phyloP scores from a whole-genome alignment of 2,888 invertebrate genomes.

The Galerucella nymphaeae region DNA sequence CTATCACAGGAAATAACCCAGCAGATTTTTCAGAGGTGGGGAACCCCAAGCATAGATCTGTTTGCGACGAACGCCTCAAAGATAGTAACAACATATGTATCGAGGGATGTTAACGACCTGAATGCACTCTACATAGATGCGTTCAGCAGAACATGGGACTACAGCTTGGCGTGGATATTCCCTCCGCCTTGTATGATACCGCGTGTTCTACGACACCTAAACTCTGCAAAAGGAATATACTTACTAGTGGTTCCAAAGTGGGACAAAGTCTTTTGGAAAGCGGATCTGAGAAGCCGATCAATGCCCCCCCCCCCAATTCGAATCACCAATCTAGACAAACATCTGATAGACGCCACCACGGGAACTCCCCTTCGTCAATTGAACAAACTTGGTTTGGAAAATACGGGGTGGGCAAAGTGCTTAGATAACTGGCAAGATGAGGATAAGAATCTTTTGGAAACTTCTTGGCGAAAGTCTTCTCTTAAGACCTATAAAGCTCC shows the following conservation, averaged over 20 bases:
- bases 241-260: slow-evolving; percentile 50
- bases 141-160: slow-evolving; percentile 45
- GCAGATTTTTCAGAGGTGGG: slow-evolving; percentile 44
- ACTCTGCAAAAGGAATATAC: slow-evolving; percentile 46
- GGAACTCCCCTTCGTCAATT: slow-evolving; percentile 42
- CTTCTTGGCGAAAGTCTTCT: no score
- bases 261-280: slow-evolving; percentile 52
- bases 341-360: slow-evolving; percentile 38
- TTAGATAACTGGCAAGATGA: no score
- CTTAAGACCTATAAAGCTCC: no score
- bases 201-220: slow-evolving; percentile 49
- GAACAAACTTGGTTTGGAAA: slow-evolving; percentile 46
- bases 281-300: slow-evolving; percentile 56
- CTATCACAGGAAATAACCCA: slow-evolving; percentile 29
- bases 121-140: slow-evolving; percentile 41
- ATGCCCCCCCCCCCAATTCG: no score
- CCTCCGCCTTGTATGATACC: slow-evolving; percentile 54
- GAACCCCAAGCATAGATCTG: slow-evolving; percentile 42
- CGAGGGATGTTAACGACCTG: slow-evolving; percentile 34
- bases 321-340: no score
- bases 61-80: slow-evolving; percentile 42
- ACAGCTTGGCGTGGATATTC: no score
- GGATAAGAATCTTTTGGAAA: no score
- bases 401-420: slow-evolving; percentile 46
- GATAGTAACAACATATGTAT: slow-evolving; percentile 40